Conservation (phyloP, 1,140 invertebrate species). For the Brachionus koreanus region DNA sequence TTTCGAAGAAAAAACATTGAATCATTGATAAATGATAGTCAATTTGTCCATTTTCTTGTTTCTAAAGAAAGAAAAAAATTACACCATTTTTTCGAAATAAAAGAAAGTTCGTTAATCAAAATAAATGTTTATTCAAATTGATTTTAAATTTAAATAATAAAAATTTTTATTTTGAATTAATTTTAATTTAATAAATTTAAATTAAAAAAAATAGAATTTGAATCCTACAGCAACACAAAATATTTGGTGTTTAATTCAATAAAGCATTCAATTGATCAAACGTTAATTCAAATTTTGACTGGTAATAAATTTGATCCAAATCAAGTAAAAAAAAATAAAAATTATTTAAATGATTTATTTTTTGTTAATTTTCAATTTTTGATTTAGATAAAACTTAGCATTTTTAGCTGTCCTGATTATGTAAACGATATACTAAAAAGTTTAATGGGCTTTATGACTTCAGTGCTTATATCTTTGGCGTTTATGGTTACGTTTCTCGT, state of each 20-base stretch:
- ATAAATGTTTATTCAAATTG: no score
- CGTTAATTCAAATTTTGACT: not conserved
- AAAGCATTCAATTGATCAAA: conserved; percentile 24
- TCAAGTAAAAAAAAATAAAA: not conserved
- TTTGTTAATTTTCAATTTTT: not conserved
- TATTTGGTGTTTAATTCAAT: conserved; percentile 27
- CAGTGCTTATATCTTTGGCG: conserved; percentile 22
- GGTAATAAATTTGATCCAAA: not conserved
- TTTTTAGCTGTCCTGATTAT: conserved; percentile 1
- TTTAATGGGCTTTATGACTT: not conserved
- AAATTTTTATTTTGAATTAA: no score
- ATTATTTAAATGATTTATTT: not conserved
- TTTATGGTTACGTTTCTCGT: conserved; percentile 39
- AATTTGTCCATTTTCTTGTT: no score
- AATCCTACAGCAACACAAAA: not conserved
- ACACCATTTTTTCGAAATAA: no score
- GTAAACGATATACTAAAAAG: conserved; percentile 23
- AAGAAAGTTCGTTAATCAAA: no score
- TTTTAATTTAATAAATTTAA: not conserved
- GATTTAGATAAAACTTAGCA: not conserved
- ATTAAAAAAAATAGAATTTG: not conserved
- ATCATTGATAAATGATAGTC: no score
- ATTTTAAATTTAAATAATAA: no score
- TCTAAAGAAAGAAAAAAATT: no score
- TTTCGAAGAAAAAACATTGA: no score